Evolutionary conservation across 2,113 vertebrate genomes (phyloP).

Genomic region (Pomatorhinus ruficollis): DNA sequence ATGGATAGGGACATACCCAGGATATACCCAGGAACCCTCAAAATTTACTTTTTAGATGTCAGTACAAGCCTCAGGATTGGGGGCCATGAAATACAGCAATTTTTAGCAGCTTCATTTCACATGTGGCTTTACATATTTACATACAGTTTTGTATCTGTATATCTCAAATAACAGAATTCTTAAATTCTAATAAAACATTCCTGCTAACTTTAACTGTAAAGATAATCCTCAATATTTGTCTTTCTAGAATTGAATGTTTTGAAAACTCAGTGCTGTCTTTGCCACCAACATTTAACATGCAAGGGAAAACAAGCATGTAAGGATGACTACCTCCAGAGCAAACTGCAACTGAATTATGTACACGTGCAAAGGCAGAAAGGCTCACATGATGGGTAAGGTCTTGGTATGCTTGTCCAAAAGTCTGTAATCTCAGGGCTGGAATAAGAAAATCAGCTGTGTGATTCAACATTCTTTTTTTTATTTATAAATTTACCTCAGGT

Average conservation of each 20-base stretch:
- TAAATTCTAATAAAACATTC: not conserved
- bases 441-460: not conserved
- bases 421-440: not conserved
- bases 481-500: not conserved
- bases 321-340: not conserved
- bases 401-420: not conserved
- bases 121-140: not conserved
- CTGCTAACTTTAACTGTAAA: not conserved
- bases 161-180: not conserved
- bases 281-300: not conserved
- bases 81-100: not conserved
- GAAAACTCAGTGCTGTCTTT: not conserved
- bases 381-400: accelerated
- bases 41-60: not conserved
- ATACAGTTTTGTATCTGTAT: not conserved
- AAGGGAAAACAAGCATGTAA: not conserved
- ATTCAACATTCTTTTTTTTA: not conserved
- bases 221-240: not conserved
- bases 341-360: not conserved
- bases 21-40: not conserved
- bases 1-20: not conserved
- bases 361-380: not conserved
- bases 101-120: not conserved
- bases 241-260: not conserved
- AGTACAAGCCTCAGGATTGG: not conserved